A percentile compares a stretch with the other conserved stretches of the same genome.
These are phyloP conservation scores for Triplophysa siluroides DNA, from an alignment of 2,113 vertebrate genomes.

Conservation along the genomic window DNA sequence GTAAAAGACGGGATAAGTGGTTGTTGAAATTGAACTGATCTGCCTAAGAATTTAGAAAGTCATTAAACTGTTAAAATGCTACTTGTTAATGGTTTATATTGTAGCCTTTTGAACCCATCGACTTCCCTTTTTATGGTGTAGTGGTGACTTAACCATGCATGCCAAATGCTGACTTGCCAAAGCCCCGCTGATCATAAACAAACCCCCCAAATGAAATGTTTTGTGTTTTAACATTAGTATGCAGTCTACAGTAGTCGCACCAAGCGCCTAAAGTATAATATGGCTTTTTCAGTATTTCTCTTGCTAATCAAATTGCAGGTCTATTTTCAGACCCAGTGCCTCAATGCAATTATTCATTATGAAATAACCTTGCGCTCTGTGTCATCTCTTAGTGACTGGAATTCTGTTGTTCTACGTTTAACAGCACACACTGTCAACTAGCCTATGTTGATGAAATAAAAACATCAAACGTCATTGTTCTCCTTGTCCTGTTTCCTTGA, in stretches of 20 bases:
- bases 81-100: not conserved
- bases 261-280: conserved; percentile 12
- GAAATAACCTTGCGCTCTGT: conserved; percentile 1
- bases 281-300: not conserved
- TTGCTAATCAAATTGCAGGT: conserved; percentile 14
- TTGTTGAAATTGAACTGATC: too few species aligned
- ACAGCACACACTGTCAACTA: not conserved
- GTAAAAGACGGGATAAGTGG: too few species aligned
- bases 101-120: not conserved
- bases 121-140: not conserved
- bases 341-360: not conserved
- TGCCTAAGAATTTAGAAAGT: not conserved
- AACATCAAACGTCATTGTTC: not conserved
- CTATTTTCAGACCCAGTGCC: conserved; percentile 29
- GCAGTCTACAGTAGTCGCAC: conserved; percentile 19
- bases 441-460: not conserved
- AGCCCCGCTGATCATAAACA: not conserved
- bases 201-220: conserved; percentile 7
- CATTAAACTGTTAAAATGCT: not conserved
- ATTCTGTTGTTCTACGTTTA: conserved; percentile 9
- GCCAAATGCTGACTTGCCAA: conserved; percentile 2
- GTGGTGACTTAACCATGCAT: not conserved
- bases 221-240: conserved; percentile 46
- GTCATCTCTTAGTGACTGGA: not conserved
- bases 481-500: conserved; percentile 10